Percentiles rank a stretch among this genome's conserved stretches.
Evolutionary conservation across 2,888 invertebrate genomes (phyloP).

Genomic region (Xanthorhoe designata): DNA sequence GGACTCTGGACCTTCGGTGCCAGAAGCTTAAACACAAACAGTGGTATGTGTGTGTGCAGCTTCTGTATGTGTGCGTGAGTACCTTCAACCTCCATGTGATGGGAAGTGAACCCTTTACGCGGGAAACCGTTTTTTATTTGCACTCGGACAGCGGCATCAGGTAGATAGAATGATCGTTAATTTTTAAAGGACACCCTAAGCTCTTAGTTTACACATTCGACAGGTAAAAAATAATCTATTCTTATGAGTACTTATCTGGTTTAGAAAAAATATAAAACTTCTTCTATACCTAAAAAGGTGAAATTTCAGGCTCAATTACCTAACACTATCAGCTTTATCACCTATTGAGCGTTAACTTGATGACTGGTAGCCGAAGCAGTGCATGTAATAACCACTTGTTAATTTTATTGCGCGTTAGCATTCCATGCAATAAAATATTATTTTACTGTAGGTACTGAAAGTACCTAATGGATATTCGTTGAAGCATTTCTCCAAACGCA

Average conservation of each 20-base stretch:
- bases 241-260: too few species aligned
- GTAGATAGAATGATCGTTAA: slow-evolving; percentile 85
- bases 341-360: not conserved
- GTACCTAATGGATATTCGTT: not conserved
- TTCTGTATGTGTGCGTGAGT: slow-evolving; percentile 52
- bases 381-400: slow-evolving; percentile 11
- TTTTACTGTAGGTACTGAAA: slow-evolving; percentile 6
- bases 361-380: slow-evolving; percentile 13
- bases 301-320: not conserved
- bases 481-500: slow-evolving; percentile 15
- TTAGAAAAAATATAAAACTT: too few species aligned
- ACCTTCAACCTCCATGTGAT: slow-evolving; percentile 78
- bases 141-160: slow-evolving; percentile 85
- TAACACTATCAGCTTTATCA: not conserved
- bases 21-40: slow-evolving; percentile 57
- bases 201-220: slow-evolving; percentile 39
- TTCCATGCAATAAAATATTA: slow-evolving; percentile 16
- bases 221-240: slow-evolving; percentile 9
- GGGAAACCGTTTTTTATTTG: slow-evolving; percentile 85
- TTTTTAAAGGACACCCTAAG: slow-evolving; percentile 82
- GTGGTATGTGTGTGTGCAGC: slow-evolving; percentile 50
- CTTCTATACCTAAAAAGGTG: too few species aligned
- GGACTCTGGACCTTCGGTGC: slow-evolving; percentile 71
- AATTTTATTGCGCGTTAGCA: slow-evolving; percentile 18
- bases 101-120: slow-evolving; percentile 87